phyloP scores from a whole-genome alignment of 2,888 invertebrate species.

The Idaea dimidiata region DNA sequence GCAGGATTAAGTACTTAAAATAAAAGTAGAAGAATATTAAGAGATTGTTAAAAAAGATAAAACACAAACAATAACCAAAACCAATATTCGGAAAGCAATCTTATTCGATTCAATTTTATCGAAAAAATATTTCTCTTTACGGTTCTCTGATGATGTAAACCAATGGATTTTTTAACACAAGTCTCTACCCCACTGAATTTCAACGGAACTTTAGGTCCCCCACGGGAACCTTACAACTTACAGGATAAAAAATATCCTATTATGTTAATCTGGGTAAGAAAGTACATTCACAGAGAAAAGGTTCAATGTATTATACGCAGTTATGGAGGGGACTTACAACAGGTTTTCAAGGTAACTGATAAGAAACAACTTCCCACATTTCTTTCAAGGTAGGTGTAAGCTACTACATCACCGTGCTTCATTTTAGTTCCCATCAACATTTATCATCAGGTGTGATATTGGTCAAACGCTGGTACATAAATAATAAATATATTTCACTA shows the following conservation, averaged over 20 bases:
- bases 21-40: not conserved
- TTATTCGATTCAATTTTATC: slow-evolving; percentile 6
- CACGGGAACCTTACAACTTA: slow-evolving; percentile 50
- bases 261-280: slow-evolving; percentile 50
- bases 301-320: slow-evolving; percentile 41
- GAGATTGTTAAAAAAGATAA: not conserved
- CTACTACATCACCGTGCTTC: too few relatives aligned
- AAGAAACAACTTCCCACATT: slow-evolving; percentile 27
- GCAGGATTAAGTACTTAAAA: too few relatives aligned
- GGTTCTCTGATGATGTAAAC: slow-evolving; percentile 34
- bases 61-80: not conserved
- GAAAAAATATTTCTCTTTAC: slow-evolving; percentile 18
- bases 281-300: slow-evolving; percentile 44
- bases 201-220: slow-evolving; percentile 48
- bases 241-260: slow-evolving; percentile 55
- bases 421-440: too few relatives aligned
- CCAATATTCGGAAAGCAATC: slow-evolving; percentile 6
- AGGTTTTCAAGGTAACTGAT: slow-evolving; percentile 40
- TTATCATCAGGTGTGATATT: too few relatives aligned
- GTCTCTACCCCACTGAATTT: slow-evolving; percentile 39
- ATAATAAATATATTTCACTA: too few relatives aligned
- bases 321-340: slow-evolving; percentile 39
- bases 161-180: slow-evolving; percentile 43
- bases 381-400: not conserved
- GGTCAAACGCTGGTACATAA: too few relatives aligned